Evolutionary conservation across 2,113 vertebrate species (phyloP).

Genomic region (Channa argus): DNA sequence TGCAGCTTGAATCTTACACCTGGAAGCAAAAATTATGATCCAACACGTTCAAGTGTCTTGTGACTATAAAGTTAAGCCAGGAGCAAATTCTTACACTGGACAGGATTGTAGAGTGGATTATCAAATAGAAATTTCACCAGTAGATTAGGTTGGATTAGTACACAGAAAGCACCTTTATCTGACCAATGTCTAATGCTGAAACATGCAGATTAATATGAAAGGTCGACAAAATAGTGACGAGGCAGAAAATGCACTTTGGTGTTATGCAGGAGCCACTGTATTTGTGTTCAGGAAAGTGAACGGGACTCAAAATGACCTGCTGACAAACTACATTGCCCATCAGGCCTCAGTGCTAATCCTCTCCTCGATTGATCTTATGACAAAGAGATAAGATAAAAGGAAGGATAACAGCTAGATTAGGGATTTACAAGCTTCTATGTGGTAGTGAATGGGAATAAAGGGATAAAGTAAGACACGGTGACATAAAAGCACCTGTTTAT

Average conservation of each 20-base stretch:
- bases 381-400: constrained; percentile 34
- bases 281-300: not conserved
- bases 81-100: not conserved
- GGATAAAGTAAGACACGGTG: not conserved
- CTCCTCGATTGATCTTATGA: constrained; percentile 22
- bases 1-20: no score
- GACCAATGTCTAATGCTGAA: not conserved
- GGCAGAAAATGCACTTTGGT: not conserved
- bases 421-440: constrained; percentile 21
- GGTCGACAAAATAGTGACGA: not conserved
- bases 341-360: constrained; percentile 13
- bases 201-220: constrained; percentile 1
- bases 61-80: constrained; percentile 4
- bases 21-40: no score
- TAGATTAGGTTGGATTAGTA: constrained; percentile 52
- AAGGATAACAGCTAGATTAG: constrained; percentile 29
- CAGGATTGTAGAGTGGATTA: constrained; percentile 23
- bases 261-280: not conserved
- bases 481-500: constrained; percentile 10
- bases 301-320: not conserved
- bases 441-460: constrained; percentile 16
- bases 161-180: not conserved
- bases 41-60: not conserved
- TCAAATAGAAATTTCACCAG: not conserved
- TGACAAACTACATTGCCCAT: constrained; percentile 8